phyloP scores from a whole-genome alignment of 2,797 vertebrate genomes.

The Ptychobarbus kaznakovi region DNA sequence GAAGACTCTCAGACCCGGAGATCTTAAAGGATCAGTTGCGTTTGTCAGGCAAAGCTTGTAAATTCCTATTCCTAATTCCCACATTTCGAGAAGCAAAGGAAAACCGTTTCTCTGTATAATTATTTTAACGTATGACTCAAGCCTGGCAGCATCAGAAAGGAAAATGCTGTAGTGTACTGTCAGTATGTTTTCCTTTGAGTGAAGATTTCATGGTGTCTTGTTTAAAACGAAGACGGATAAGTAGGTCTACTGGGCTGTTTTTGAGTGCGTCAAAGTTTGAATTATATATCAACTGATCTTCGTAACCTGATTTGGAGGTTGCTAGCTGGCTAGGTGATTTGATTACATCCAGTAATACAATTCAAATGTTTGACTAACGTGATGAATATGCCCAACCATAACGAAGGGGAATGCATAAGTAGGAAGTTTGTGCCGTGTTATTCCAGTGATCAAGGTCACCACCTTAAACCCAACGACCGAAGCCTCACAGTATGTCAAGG shows the following conservation, averaged over 20 bases:
- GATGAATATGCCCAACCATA: background rate
- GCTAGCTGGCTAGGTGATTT: background rate
- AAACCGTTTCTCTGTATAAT: slow-evolving; percentile 6
- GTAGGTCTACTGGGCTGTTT: slow-evolving; percentile 9
- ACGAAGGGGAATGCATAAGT: background rate
- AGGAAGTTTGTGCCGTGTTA: background rate
- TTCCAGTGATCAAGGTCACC: slow-evolving; percentile 7
- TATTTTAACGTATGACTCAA: slow-evolving; percentile 20
- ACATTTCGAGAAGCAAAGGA: slow-evolving; percentile 1
- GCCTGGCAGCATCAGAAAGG: slow-evolving; percentile 13
- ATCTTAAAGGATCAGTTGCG: slow-evolving; percentile 25
- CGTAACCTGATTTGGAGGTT: slow-evolving; percentile 4
- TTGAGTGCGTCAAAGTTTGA: background rate
- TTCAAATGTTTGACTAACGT: background rate
- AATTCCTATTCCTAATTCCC: slow-evolving; percentile 3
- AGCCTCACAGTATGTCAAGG: background rate
- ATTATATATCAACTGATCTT: background rate
- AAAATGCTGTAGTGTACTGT: background rate
- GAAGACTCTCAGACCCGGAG: slow-evolving; percentile 18
- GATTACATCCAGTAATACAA: background rate
- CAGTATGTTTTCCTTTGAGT: slow-evolving; percentile 26
- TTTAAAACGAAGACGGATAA: background rate
- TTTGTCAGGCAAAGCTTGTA: slow-evolving; percentile 22
- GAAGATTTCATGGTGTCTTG: slow-evolving; percentile 18
- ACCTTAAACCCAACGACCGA: background rate